These are phyloP conservation scores for Bhutanitis thaidina DNA, from an alignment of 2,888 invertebrate species.

Conservation along the genomic window DNA sequence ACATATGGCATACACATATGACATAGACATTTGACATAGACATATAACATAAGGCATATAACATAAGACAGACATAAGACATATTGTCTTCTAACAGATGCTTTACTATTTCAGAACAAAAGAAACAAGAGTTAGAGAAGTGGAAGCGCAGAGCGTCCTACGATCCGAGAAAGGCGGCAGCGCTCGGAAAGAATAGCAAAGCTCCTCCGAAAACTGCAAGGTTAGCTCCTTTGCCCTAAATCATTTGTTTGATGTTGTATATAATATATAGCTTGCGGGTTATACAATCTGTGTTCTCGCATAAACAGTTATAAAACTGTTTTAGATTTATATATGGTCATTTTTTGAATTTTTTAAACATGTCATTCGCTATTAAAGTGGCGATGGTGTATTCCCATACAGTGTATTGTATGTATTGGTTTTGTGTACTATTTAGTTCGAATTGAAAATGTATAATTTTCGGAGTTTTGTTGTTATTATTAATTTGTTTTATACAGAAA, in stretches of 20 bases:
- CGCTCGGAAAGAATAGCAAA: constrained; percentile 57
- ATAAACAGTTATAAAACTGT: too few species aligned
- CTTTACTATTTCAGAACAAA: constrained; percentile 62
- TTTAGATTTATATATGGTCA: constrained; percentile 3
- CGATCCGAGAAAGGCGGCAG: constrained; percentile 85
- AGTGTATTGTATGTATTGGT: background rate
- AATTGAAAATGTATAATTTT: too few species aligned
- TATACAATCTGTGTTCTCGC: background rate
- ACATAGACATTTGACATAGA: too few species aligned
- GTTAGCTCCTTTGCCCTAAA: constrained; percentile 16
- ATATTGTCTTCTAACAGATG: too few species aligned
- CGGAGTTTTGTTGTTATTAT: background rate
- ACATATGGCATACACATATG: too few species aligned
- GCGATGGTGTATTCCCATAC: too few species aligned
- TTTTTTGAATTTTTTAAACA: constrained; percentile 12
- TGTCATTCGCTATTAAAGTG: constrained; percentile 21
- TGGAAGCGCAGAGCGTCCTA: constrained; percentile 98
- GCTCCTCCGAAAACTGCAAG: constrained; percentile 41
- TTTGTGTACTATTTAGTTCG: too few species aligned
- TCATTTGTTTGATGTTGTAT: too few species aligned
- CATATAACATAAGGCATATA: too few species aligned
- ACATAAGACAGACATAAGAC: too few species aligned
- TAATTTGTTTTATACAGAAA: background rate
- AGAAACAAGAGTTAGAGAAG: constrained; percentile 92
- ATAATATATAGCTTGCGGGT: background rate